phyloP scores from a whole-genome alignment of 35 echinoderm and acorn worm species.

The Hemicentrotus pulcherrimus region DNA sequence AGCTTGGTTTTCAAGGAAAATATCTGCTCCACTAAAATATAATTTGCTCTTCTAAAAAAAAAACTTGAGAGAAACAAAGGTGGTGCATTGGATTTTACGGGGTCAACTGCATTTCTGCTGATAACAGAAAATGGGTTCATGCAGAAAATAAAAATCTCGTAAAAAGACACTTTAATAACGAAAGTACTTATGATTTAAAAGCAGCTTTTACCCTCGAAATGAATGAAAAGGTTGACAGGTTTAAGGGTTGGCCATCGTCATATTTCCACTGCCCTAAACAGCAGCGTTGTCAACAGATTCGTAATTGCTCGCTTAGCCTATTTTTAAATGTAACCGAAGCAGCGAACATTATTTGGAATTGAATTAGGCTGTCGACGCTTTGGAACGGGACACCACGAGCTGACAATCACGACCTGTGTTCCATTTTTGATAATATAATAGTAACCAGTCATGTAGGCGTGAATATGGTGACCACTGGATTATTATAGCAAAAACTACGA shows the following conservation, averaged over 20 bases:
- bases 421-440: background rate
- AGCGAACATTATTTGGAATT: background rate
- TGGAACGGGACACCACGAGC: background rate
- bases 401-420: background rate
- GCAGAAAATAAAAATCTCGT: background rate
- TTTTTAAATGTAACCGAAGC: background rate
- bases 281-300: background rate
- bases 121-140: background rate
- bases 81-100: background rate
- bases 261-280: background rate
- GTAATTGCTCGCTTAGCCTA: conserved; percentile 10
- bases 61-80: background rate
- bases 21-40: too few species aligned
- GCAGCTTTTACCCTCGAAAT: background rate
- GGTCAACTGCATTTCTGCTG: too few species aligned
- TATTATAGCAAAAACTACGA: background rate
- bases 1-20: too few species aligned
- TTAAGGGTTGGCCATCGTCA: background rate
- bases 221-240: background rate
- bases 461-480: background rate
- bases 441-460: background rate
- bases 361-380: background rate
- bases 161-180: background rate
- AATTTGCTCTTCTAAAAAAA: too few species aligned
- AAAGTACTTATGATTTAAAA: background rate